Base-by-base conservation (phyloP, 2,797 vertebrate species). In the Aulostomus chinensis region DNA sequence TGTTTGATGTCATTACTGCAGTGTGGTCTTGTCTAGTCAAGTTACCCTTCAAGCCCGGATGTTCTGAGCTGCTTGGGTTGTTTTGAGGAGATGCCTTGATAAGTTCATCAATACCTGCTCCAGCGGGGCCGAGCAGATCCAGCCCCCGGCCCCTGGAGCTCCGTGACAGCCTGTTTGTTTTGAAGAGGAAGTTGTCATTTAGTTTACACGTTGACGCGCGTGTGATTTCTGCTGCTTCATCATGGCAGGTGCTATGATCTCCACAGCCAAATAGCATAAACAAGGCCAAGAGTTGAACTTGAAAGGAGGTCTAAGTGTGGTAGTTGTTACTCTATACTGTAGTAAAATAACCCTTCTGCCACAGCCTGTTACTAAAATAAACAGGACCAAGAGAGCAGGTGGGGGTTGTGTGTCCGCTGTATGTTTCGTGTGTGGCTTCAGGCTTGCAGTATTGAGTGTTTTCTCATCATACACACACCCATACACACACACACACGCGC, bases 311-410 rank as follows among this genome's bases (percentile, higher is more conserved):
- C 84, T 76, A 81, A 80, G 82, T 85, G 77, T 84, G 86, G 77
- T 58, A 80, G 84, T 85, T 83, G 87, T 89, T 88, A 88, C 78
- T 68, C 60, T 86, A 86, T 87, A 83, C 83, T 79, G 80, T 79
- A 83, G 82, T 88, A 82, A 87, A 90, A 89, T 84, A 89, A 86
- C 71, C 83, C 60, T 42, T 18, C 82, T 85, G 86, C 88, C 82
- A 86, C 83, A 86, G 80, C 71, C 76, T 72, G 88, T 90, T 91
- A 86, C 79, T 86, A 88, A 92, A 90, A 88, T 83, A 89, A 90
- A 89, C 88, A 86, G 61, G 77, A 61, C 61, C 57, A 29, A 30
- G 68, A 66, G 63, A 64, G 78, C 30, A 28, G 52, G 74, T 53
- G 69, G 64, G 63, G 62, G 47, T 37, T 53, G 61, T 60, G 70